A percentile compares a stretch with the other conserved stretches of the same genome.
Evolutionary conservation across 2,113 vertebrate species (phyloP).

Genomic region (Malurus cyaneus): DNA sequence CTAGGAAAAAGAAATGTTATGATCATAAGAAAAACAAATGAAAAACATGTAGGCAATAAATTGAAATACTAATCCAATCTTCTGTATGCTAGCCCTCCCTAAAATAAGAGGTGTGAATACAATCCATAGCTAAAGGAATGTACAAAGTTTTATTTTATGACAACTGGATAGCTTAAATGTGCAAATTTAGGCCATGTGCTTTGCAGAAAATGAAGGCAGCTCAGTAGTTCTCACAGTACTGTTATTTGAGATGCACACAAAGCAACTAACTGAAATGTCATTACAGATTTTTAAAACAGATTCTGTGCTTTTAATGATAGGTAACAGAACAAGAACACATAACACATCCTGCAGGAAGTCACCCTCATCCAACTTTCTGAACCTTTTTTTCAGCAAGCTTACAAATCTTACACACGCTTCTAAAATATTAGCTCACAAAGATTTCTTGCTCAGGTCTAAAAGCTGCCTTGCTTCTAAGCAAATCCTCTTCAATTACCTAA

Average conservation of each 20-base stretch:
- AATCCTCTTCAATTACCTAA: not conserved
- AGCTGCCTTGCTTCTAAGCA: not conserved
- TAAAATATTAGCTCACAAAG: not conserved
- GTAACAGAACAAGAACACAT: not conserved
- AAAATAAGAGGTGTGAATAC: not conserved
- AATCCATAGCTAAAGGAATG: not conserved
- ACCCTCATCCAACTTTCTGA: not conserved
- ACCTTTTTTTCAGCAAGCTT: not conserved
- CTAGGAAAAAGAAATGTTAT: slow-evolving; percentile 61
- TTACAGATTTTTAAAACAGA: not conserved
- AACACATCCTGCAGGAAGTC: not conserved
- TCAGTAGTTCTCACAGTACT: not conserved
- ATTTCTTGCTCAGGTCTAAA: not conserved
- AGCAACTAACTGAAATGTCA: not conserved
- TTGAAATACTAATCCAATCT: not conserved
- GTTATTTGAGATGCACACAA: not conserved
- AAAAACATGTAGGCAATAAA: not conserved
- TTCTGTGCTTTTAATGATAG: not conserved
- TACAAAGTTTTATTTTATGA: not conserved
- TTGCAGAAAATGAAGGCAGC: not conserved
- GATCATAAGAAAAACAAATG: not conserved
- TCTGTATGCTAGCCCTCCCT: not conserved
- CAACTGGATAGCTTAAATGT: not conserved
- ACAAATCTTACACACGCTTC: not conserved
- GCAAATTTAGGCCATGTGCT: not conserved